Evolutionary conservation across 2,888 invertebrate species (phyloP), one percentile per base, ranked within the genome.

Genomic region (Hyppa rectilinea): DNA sequence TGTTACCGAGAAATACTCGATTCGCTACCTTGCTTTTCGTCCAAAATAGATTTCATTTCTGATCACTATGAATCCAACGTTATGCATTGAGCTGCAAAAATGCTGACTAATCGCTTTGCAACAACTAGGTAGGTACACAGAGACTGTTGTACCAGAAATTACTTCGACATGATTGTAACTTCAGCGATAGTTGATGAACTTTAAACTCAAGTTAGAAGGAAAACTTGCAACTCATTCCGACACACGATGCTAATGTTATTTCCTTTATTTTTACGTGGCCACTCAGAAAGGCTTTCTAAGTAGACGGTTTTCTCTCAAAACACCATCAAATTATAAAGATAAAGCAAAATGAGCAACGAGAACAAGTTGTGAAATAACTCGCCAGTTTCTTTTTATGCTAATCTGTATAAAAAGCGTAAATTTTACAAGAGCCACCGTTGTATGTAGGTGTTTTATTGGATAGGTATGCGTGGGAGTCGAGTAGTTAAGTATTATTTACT

Each of bases 371-470:
- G 62, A 75, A 63, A 59, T 71, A 80, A 43, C 60, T 68, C 47
- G 56, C 49, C 49, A 55, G 65, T 69, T 68, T 71, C 52, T 79
- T 81, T 81, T 71, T 75, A 78, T 68, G 65, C 65, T 66, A 81
- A 81, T 81, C 34, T 56, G 76, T 70, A 61, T 49, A 61, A 75
- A 68, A 69, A 55, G 70, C 60, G 56, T 66, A 60, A 71, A 52
- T 67, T 38, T 59, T 67, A 76, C 50, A 49, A 58, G 65, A 45
- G 50, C 47, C 62, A 38, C 40, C 53, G 66, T 49, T 38, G 60
- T 66, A 58, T 43, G 55, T 70, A 60, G 12, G 29, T 55, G 26
- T 43, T 36, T 40, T 45, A 52, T n/a, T n/a, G n/a, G n/a, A 40
- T 40, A 43, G 43, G 55, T 78, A 64, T 55, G 58, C 60, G 81